phyloP scores from a whole-genome alignment of 2,797 vertebrate species.

The Pantherophis vulpinus region DNA sequence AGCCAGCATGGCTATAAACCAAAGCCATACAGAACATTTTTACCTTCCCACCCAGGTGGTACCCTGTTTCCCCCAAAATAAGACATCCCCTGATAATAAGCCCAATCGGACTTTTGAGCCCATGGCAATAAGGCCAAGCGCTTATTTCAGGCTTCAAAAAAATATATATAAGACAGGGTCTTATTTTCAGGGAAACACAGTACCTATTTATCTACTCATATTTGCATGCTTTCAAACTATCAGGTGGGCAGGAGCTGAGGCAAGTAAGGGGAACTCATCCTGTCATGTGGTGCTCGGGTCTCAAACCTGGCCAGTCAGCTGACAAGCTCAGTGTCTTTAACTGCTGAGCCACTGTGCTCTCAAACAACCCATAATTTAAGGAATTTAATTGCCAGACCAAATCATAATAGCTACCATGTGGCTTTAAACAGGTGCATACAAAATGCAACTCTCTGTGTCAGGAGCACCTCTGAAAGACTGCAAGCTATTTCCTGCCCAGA shows the following conservation, averaged over 20 bases:
- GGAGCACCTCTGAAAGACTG: neutral
- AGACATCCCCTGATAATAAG: too few species aligned
- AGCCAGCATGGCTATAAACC: neutral
- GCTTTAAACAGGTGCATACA: neutral
- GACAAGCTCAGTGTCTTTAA: neutral
- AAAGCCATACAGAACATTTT: neutral
- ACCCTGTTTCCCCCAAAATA: neutral
- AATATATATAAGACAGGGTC: too few species aligned
- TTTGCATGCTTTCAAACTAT: neutral
- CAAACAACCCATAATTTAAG: neutral
- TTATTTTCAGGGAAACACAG: too few species aligned
- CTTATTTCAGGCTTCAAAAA: too few species aligned
- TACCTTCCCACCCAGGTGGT: neutral
- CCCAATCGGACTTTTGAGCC: too few species aligned
- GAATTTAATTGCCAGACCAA: neutral
- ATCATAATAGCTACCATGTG: neutral
- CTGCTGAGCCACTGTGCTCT: neutral
- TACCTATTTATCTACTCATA: neutral
- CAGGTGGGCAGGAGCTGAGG: neutral
- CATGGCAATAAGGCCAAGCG: too few species aligned
- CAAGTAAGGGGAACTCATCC: neutral
- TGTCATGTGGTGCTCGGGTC: neutral
- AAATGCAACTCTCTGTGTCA: neutral
- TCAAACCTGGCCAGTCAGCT: neutral
- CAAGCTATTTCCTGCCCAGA: neutral